Base-by-base conservation (phyloP, 1,140 invertebrate genomes). In the Bactericera cockerelli region DNA sequence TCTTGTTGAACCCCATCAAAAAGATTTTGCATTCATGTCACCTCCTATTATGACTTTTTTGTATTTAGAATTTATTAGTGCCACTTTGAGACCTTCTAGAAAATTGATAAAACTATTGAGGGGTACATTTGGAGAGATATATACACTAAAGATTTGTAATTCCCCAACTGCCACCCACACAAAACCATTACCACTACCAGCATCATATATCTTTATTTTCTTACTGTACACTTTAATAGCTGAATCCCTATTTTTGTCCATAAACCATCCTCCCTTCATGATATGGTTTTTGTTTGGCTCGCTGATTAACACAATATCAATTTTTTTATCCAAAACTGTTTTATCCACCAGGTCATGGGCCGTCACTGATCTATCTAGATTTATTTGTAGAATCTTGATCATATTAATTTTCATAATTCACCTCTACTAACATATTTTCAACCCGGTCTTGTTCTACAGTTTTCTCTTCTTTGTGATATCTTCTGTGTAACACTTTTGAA, bases 171-270 rank as follows among this genome's bases (percentile, higher is more conserved):
- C 42, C 19, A 49, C 19, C 42, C 42, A 49, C 22, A 49, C 42
- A n/a, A 49, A 49, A 49, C 42, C 42, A 10, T 49, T 16, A 8
- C 42, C 42, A n/a, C 42, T 49, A 19, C 42, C 42, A 49, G 42
- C 19, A 22, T 49, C 42, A 16, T 6, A 13, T 0, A 42, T 49
- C 0, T 11, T 19, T 2, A 24, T 8, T 4, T 49, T 4, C 19
- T n/a, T 49, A 19, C 19, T n/a, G 6, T 4, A 16, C 8, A 49
- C n/a, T 49, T 49, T 49, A 16, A 49, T 49, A 10, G n/a, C 42
- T 16, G 42, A 4, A 22, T 49, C 42, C 19, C 4, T 16, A 4
- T 22, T 49, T 49, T 49, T 49, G 19, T 49, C 42, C n/a, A 49
- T 49, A 49, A 49, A 49, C 42, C 42, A 49, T 4, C 42, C 42